These are phyloP conservation scores for Drosophila sulfurigaster DNA, from an alignment of 1,140 invertebrate species.

Conservation along the genomic window DNA sequence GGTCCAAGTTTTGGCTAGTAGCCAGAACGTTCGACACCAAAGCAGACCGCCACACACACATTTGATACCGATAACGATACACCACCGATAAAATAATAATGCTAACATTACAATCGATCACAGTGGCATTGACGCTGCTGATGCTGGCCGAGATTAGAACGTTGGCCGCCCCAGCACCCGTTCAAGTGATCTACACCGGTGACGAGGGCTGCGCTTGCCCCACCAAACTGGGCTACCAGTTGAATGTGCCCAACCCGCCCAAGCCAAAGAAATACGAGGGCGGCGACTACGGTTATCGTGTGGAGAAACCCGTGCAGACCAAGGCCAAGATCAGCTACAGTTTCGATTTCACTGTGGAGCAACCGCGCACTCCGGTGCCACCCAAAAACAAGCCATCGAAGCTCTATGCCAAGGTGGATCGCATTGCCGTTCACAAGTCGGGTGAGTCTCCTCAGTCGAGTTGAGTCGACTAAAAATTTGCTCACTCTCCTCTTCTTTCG, in stretches of 20 bases:
- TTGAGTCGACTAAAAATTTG: neutral
- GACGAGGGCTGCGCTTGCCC: constrained; percentile 74
- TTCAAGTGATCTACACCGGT: constrained; percentile 74
- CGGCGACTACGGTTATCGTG: constrained; percentile 70
- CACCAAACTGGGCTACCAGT: constrained; percentile 66
- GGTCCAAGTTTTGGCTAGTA: constrained; percentile 59
- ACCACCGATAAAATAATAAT: constrained; percentile 4
- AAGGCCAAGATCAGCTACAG: constrained; percentile 79
- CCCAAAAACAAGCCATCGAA: constrained; percentile 57
- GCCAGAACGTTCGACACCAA: constrained; percentile 53
- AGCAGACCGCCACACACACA: constrained; percentile 43
- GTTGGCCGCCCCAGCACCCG: constrained; percentile 15
- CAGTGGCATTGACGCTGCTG: constrained; percentile 22
- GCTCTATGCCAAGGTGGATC: constrained; percentile 74
- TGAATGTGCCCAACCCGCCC: constrained; percentile 66
- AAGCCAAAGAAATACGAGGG: constrained; percentile 54
- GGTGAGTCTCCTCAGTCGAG: constrained; percentile 45
- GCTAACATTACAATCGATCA: constrained; percentile 23
- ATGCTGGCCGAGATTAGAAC: constrained; percentile 22
- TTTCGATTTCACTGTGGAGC: constrained; percentile 77
- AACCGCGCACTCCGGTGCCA: constrained; percentile 63
- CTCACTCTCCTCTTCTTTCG: too few relatives aligned
- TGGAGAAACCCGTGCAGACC: constrained; percentile 71
- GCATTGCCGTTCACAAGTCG: constrained; percentile 63
- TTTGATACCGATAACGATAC: constrained; percentile 23